Conservation (phyloP, 2,113 vertebrate genomes). For the Morone saxatilis region DNA sequence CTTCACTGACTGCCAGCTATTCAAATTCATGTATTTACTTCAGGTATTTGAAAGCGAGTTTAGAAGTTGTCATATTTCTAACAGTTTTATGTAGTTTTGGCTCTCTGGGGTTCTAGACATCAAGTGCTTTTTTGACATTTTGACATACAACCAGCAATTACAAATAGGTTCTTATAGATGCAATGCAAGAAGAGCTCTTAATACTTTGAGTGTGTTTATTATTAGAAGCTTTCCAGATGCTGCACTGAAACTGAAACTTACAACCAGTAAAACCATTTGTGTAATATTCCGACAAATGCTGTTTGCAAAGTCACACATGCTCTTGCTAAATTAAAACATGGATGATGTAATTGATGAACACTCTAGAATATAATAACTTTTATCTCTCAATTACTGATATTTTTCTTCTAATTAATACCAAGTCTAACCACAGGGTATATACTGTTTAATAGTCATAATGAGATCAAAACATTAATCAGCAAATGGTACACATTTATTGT, state of each 20-base stretch:
- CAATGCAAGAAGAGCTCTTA: not conserved
- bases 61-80: slow-evolving; percentile 2
- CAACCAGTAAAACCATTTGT: not conserved
- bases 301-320: not conserved
- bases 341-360: not conserved
- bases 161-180: slow-evolving; percentile 3
- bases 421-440: not conserved
- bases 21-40: slow-evolving; percentile 10
- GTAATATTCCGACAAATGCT: no score
- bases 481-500: not conserved
- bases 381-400: not conserved
- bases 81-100: slow-evolving; percentile 6
- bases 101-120: slow-evolving; percentile 22
- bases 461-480: slow-evolving; percentile 11
- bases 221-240: slow-evolving; percentile 18
- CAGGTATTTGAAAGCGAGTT: slow-evolving; percentile 10
- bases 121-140: slow-evolving; percentile 23
- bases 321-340: not conserved
- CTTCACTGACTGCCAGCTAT: slow-evolving; percentile 19
- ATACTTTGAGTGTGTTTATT: slow-evolving; percentile 24
- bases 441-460: not conserved
- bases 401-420: not conserved
- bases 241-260: slow-evolving; percentile 11
- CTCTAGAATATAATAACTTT: not conserved
- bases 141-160: not conserved